A percentile compares a stretch with the other conserved stretches of the same genome.
These are phyloP conservation scores for Cyclargus thomasi DNA, from an alignment of 1,140 invertebrate genomes.

Conservation along the genomic window DNA sequence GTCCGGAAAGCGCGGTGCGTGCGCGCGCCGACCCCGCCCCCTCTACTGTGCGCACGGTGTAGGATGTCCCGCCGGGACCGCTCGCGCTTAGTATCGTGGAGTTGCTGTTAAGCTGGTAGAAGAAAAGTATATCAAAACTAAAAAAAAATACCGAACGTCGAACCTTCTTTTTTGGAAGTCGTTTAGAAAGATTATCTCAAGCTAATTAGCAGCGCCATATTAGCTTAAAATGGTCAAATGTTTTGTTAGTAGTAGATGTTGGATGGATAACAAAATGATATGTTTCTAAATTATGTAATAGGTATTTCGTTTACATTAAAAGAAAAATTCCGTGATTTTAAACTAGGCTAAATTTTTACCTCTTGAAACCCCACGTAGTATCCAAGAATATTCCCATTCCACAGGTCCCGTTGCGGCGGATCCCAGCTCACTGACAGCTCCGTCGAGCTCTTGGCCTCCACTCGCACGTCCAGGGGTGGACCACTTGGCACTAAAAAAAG, in stretches of 20 bases:
- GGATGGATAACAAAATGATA: too few species aligned
- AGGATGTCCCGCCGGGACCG: constrained; percentile 72
- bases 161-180: too few species aligned
- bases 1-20: constrained; percentile 76
- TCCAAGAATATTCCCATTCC: constrained; percentile 94
- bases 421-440: constrained; percentile 93
- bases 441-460: constrained; percentile 91
- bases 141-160: too few species aligned
- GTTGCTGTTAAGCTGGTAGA: constrained; percentile 56
- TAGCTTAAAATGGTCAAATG: too few species aligned
- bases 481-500: constrained; percentile 85
- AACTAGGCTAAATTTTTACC: constrained; percentile 42
- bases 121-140: too few species aligned
- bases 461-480: constrained; percentile 87
- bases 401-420: constrained; percentile 88
- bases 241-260: too few species aligned
- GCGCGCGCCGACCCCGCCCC: constrained; percentile 78
- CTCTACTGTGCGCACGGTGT: constrained; percentile 84
- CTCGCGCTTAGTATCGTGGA: constrained; percentile 58
- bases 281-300: too few species aligned
- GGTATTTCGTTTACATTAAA: too few species aligned
- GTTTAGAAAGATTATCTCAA: too few species aligned
- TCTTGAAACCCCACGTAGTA: constrained; percentile 95
- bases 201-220: too few species aligned
- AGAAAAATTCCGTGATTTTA: too few species aligned